These are phyloP conservation scores for Clivina fossor DNA, from an alignment of 2,888 invertebrate genomes.

Conservation along the genomic window DNA sequence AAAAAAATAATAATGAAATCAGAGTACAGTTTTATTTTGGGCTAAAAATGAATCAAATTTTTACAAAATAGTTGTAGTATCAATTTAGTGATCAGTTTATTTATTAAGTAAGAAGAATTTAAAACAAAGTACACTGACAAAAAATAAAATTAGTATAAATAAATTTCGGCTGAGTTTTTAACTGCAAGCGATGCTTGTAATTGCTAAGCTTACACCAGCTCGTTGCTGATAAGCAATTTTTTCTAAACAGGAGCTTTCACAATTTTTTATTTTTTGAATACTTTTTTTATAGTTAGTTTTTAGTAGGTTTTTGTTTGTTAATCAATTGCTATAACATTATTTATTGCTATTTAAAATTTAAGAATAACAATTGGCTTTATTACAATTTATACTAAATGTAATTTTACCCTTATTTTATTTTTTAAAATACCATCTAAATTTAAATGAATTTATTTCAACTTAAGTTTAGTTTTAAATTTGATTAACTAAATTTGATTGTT, in stretches of 20 bases:
- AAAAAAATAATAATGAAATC: no score
- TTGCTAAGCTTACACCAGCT: conserved; percentile 18
- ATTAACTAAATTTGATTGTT: no score
- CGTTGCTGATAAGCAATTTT: conserved; percentile 13
- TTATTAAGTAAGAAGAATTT: conserved; percentile 16
- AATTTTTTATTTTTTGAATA: conserved; percentile 4
- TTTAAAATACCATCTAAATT: no score
- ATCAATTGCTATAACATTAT: no score
- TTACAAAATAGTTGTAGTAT: conserved; percentile 31
- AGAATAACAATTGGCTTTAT: no score
- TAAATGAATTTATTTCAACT: no score
- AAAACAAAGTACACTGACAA: conserved; percentile 35
- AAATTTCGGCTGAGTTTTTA: conserved; percentile 31
- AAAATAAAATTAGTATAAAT: conserved; percentile 31
- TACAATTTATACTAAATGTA: no score
- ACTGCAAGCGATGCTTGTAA: conserved; percentile 31
- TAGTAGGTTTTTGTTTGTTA: conserved; percentile 2
- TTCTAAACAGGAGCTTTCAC: neutral
- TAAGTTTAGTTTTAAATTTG: no score
- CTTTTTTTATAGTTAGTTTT: neutral
- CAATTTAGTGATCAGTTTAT: conserved; percentile 21
- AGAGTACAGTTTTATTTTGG: conserved; percentile 34
- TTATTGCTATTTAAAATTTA: no score
- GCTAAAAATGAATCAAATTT: conserved; percentile 34
- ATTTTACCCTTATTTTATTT: no score